phyloP scores from a whole-genome alignment of 2,888 invertebrate genomes.

The Chouioia cunea region DNA sequence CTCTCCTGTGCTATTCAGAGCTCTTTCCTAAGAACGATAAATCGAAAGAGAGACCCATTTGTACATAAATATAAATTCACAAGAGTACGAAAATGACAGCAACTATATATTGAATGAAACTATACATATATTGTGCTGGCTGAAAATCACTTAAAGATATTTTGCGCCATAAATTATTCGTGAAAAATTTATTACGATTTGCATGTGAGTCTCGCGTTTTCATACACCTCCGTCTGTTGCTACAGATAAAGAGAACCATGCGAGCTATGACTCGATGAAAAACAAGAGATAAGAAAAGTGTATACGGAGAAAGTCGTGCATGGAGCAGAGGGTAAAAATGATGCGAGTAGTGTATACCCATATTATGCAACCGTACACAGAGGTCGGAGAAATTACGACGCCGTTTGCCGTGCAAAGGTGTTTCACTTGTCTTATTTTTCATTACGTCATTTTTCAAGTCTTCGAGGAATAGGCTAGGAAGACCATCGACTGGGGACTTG shows the following conservation, averaged over 20 bases:
- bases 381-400: neutral
- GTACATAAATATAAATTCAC: neutral
- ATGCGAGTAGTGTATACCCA: too few relatives aligned
- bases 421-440: too few relatives aligned
- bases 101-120: constrained; percentile 14
- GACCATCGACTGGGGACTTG: too few relatives aligned
- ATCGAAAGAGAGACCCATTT: neutral
- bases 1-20: too few relatives aligned
- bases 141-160: constrained; percentile 20
- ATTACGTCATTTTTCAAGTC: too few relatives aligned
- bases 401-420: neutral
- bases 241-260: constrained; percentile 20
- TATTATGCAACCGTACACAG: constrained; percentile 16
- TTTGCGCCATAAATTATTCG: constrained; percentile 26
- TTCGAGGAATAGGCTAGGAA: too few relatives aligned
- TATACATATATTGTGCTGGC: neutral
- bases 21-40: too few relatives aligned
- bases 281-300: constrained; percentile 16
- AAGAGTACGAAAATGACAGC: too few relatives aligned
- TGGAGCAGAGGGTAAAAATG: neutral
- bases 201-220: constrained; percentile 11
- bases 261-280: constrained; percentile 11
- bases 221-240: neutral
- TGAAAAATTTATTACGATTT: constrained; percentile 16
- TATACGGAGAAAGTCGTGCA: constrained; percentile 24